phyloP scores from a whole-genome alignment of 2,888 invertebrate genomes.

The Trypoxylon attenuatum region DNA sequence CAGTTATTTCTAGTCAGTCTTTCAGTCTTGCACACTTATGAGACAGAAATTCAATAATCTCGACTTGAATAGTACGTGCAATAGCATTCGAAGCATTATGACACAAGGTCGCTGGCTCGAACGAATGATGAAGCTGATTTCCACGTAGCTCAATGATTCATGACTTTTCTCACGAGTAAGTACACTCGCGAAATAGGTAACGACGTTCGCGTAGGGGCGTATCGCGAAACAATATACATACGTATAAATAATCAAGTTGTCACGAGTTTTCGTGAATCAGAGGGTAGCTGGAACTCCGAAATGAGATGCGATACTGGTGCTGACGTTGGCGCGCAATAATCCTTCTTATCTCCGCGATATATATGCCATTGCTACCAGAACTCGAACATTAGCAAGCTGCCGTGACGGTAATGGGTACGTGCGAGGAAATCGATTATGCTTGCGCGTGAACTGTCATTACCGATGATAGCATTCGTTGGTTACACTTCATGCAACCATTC shows the following conservation, averaged over 20 bases:
- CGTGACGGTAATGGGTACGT: constrained; percentile 26
- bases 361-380: constrained; percentile 22
- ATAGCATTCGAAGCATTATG: background rate
- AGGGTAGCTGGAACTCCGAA: constrained; percentile 1
- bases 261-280: constrained; percentile 17
- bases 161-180: constrained; percentile 16
- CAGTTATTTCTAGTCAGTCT: constrained; percentile 10
- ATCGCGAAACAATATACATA: no score
- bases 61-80: background rate
- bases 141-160: constrained; percentile 44
- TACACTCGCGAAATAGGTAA: no score
- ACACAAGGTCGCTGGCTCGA: constrained; percentile 11
- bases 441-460: no score
- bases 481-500: no score
- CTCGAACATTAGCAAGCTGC: constrained; percentile 9
- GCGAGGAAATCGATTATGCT: no score
- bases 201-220: no score
- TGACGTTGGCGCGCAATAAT: constrained; percentile 41
- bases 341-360: constrained; percentile 40
- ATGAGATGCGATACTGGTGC: constrained; percentile 23
- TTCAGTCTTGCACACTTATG: background rate
- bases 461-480: no score
- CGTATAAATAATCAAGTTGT: no score
- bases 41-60: constrained; percentile 14
- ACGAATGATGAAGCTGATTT: constrained; percentile 32